Evolutionary conservation across 2,113 vertebrate genomes (phyloP), one percentile per base, ranked within the genome.

Genomic region (Platichthys stellatus): DNA sequence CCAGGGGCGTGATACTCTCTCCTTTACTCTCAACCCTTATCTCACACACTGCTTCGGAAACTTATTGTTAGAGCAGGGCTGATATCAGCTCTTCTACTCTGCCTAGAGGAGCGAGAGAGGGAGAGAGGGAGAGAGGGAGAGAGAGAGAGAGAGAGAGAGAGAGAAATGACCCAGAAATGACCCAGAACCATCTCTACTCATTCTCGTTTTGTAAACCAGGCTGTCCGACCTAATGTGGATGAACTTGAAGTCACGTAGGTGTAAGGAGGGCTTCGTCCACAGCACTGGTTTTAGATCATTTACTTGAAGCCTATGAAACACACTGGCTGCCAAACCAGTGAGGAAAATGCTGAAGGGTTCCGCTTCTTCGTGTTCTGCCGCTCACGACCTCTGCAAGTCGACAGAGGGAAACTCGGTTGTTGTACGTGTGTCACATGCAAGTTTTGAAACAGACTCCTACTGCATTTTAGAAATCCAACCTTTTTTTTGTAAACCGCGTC

Each of bases 1-100:
- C 75, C 17, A 0, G 72, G 45, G 74, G 53, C 31, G 75, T 82
- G 54, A 75, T 35, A 64, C 20, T 31, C 24, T n/a, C 6, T 63
- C 63, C 72, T 20, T 26, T 63, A 74, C 47, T 72, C 65, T 80
- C 73, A 74, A 66, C 66, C 68, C 74, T 85, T 78, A 83, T 81
- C 75, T 71, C 58, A 76, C 72, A 66, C 63, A 65, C 20, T 54
- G 38, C 72, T 78, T 76, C 65, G 69, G 74, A 74, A 73, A 81
- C 21, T n/a, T 79, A 80, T 79, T 69, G 28, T 85, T 78, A 78
- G 2, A 38, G 53, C 65, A 75, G 56, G 62, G 38, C 75, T 65
- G 73, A 87, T 76, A 74, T 59, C 54, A 24, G 40, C 69, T 76
- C 69, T 78, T 84, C 54, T 76, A 49, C 71, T 78, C 78, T 18